A percentile compares a stretch with the other conserved stretches of the same genome.
phyloP scores from a whole-genome alignment of 2,888 invertebrate species.

The Nomada ruficornis region DNA sequence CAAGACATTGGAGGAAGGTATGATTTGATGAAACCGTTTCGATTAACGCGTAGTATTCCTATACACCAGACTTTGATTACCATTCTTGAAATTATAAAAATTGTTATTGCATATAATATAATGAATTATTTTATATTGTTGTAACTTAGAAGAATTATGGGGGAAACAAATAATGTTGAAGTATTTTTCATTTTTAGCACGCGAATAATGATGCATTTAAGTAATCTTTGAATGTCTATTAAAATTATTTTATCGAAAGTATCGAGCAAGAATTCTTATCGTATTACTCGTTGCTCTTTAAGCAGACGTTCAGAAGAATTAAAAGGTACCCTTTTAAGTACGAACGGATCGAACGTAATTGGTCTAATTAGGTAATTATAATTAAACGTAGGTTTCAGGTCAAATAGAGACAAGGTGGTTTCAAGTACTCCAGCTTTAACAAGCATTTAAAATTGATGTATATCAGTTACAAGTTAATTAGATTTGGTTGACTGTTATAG shows the following conservation, averaged over 20 bases:
- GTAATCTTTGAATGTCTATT: no score
- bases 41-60: no score
- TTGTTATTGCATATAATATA: no score
- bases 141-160: no score
- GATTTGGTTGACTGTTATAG: neutral
- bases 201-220: no score
- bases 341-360: neutral
- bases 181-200: no score
- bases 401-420: neutral
- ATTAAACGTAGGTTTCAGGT: slow-evolving; percentile 5
- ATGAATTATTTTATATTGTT: no score
- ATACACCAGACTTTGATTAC: no score
- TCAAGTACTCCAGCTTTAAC: neutral
- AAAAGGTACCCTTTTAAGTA: neutral
- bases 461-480: slow-evolving; percentile 8
- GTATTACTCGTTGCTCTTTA: neutral
- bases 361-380: slow-evolving; percentile 6
- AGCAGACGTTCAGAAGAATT: neutral
- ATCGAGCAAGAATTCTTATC: no score
- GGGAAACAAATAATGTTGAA: no score
- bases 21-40: neutral
- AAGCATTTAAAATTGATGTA: neutral
- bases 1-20: neutral
- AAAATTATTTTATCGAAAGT: no score
- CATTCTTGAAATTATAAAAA: no score